Evolutionary conservation across 2,113 vertebrate species (phyloP), one percentile per base, ranked within the genome.

Genomic region (Platycercus adscitus): DNA sequence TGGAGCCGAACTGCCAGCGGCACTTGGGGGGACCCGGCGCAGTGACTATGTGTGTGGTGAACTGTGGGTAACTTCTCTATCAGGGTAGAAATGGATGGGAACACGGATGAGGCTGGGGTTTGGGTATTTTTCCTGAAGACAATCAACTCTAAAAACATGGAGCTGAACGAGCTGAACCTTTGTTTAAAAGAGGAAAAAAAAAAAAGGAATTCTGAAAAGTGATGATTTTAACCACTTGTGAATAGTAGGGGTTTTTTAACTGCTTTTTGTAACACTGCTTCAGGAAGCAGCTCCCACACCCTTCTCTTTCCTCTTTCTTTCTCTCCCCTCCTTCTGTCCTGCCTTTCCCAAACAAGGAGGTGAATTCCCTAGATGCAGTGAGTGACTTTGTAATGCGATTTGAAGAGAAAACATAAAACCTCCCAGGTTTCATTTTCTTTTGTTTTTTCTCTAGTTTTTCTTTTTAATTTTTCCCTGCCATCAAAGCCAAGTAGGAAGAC

Each of bases 221-320:
- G 93, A 94, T 81, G 90, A 90, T 97, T 97, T 97, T 96, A 96
- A 98, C 96, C 94, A 97, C 96, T 97, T 95, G 96, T 95, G 97
- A 95, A 97, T 97, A 95, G 92, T 97, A 94, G 95, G 91, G 91
- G 73, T 92, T 96, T 97, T 98, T 97, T 97, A 96, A 97, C 95
- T 0, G 68, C 97, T 96, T 97, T 98, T 98, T 98, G 97, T 98
- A 98, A 97, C 91, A 81, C 95, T 93, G 88, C 97, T 97, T 97
- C 97, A 86, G 96, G 97, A 97, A 97, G 97, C 97, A 85, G 95
- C 88, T 95, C 78, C 93, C 43, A 10, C 46, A 60, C 77, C 89
- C 92, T 76, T 49, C 61, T 81, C 68, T 91, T 91, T 81, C 89
- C 64, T 94, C 89, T 87, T 94, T 91, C 93, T 98, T 98, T 96